Base-by-base conservation (phyloP, 92 coral and sea anemone genomes). In the Siderastrea radians region DNA sequence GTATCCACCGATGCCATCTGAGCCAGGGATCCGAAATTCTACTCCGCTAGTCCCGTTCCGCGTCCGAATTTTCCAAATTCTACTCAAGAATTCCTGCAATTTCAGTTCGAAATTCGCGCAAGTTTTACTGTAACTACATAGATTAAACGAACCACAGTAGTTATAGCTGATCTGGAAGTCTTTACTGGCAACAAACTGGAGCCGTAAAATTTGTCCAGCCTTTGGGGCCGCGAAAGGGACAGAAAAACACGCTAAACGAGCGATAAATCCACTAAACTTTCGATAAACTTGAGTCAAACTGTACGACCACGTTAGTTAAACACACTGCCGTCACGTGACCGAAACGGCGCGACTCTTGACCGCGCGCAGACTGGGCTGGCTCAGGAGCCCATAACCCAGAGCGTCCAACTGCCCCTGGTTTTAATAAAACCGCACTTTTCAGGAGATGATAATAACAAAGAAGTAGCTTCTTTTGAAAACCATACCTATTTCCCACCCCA, bases 111-210 rank as follows among this genome's bases (percentile, higher is more conserved):
- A 65, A 65, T 65, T 65, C 45, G 70, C 2, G 11, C 70, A 65
- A 65, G 70, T 65, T 65, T 65, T 26, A 65, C 70, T 65, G 46
- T 65, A 19, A 65, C 47, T 65, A 65, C 70, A 65, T 26, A 26
- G 38, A 26, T 26, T 26, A 26, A 26, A 26, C 38, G 38, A 26
- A 26, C 38, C 38, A 26, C 38, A 26, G 38, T 26, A 26, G 38
- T 26, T 26, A 26, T 26, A 26, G 38, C 38, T 26, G 38, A 26
- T 26, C 38, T 26, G 38, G 38, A 26, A 26, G 38, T 26, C 38
- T 26, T 26, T 26, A 26, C 38, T 26, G 70, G 2, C 70, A 1
- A 2, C 45, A 19, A 65, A 65, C 70, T 19, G 45, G 1, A 64
- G 8, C 69, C 38, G 38, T 26, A 26, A 26, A 26, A 26, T 26